Percentiles rank a stretch among this genome's conserved stretches.
These are phyloP conservation scores for Drosophila grimshawi DNA, from an alignment of 1,140 invertebrate genomes.

Conservation along the genomic window DNA sequence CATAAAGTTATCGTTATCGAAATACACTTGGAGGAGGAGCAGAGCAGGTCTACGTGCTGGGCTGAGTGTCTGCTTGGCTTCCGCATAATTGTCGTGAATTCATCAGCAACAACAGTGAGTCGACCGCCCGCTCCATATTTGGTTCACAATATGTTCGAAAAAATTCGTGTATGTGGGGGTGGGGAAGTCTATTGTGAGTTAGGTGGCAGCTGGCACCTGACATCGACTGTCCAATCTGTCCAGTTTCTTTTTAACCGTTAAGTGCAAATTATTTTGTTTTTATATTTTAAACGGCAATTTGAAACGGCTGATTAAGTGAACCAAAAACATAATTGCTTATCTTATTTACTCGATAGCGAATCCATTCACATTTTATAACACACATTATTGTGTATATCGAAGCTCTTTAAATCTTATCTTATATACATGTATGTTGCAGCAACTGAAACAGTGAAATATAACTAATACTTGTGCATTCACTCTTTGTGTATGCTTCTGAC, in stretches of 20 bases:
- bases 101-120: slow-evolving; percentile 13
- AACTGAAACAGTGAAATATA: too few relatives aligned
- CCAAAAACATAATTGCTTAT: too few relatives aligned
- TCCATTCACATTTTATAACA: too few relatives aligned
- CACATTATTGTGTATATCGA: too few relatives aligned
- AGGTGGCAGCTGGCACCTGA: slow-evolving; percentile 18
- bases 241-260: too few relatives aligned
- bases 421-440: too few relatives aligned
- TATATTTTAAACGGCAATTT: too few relatives aligned
- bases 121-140: slow-evolving; percentile 22
- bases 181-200: background rate
- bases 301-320: too few relatives aligned
- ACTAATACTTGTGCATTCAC: background rate
- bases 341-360: too few relatives aligned
- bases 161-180: background rate
- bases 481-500: background rate
- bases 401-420: too few relatives aligned
- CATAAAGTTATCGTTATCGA: background rate
- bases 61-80: slow-evolving; percentile 34
- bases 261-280: too few relatives aligned
- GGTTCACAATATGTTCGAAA: slow-evolving; percentile 23
- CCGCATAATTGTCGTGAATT: slow-evolving; percentile 40
- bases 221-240: background rate
- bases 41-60: slow-evolving; percentile 9
- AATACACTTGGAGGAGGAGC: slow-evolving; percentile 7